phyloP scores from a whole-genome alignment of 2,797 vertebrate species.

The Microchirus variegatus region DNA sequence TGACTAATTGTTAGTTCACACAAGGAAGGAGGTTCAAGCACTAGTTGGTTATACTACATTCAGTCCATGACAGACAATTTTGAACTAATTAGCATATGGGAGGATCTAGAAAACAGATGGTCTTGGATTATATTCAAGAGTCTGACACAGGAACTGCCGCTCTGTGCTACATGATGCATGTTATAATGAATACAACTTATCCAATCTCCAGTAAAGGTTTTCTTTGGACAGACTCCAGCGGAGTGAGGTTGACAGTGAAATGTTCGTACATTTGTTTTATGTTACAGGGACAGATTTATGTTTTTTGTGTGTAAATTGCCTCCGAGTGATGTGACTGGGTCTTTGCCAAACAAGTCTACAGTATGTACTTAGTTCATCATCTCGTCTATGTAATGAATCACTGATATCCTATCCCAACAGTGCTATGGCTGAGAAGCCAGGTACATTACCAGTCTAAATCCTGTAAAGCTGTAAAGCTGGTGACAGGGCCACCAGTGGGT shows the following conservation, averaged over 20 bases:
- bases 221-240: constrained; percentile 25
- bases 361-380: constrained; percentile 26
- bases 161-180: constrained; percentile 42
- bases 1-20: too few species aligned
- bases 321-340: neutral
- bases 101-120: constrained; percentile 70
- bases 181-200: constrained; percentile 45
- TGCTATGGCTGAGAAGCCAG: constrained; percentile 49
- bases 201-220: constrained; percentile 29
- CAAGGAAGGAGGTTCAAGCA: too few species aligned
- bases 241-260: neutral
- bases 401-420: constrained; percentile 47
- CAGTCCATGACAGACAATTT: constrained; percentile 4
- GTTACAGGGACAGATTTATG: constrained; percentile 2
- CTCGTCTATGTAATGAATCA: constrained; percentile 54
- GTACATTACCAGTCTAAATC: constrained; percentile 58
- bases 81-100: constrained; percentile 65
- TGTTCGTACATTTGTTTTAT: neutral
- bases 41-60: constrained; percentile 7
- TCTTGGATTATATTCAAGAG: constrained; percentile 66
- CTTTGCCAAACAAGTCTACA: constrained; percentile 14
- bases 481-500: constrained; percentile 41
- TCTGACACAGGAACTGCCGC: constrained; percentile 64
- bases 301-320: neutral
- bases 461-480: constrained; percentile 52